phyloP scores from a whole-genome alignment of 2,113 vertebrate genomes.

The Actenoides lindsayi region DNA sequence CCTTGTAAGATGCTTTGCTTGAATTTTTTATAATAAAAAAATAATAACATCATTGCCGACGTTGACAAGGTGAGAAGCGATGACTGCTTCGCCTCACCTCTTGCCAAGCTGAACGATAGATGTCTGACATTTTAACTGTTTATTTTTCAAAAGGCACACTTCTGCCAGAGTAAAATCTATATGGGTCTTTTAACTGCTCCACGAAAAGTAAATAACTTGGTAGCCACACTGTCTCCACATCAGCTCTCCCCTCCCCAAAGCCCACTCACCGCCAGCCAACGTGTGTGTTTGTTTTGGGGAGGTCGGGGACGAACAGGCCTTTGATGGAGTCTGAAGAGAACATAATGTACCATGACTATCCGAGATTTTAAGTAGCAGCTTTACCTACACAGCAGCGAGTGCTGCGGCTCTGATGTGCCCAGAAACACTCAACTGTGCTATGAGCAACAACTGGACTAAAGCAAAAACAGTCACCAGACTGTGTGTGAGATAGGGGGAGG shows the following conservation, averaged over 20 bases:
- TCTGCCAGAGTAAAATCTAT: neutral
- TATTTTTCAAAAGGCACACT: neutral
- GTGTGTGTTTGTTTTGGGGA: neutral
- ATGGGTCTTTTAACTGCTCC: neutral
- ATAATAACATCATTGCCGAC: accelerated
- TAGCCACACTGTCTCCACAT: neutral
- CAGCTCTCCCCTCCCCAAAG: neutral
- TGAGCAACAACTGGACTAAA: accelerated
- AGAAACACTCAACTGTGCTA: neutral
- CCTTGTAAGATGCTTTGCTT: neutral
- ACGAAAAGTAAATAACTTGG: neutral
- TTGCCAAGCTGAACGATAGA: neutral
- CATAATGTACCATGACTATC: accelerated
- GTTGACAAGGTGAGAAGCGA: neutral
- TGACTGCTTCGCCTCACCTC: neutral
- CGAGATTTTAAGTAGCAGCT: neutral
- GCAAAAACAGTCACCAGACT: neutral
- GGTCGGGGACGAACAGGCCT: neutral
- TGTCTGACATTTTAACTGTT: neutral
- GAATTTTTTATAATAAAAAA: neutral
- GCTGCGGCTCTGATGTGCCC: neutral
- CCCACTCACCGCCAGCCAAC: neutral
- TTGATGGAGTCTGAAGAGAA: neutral
- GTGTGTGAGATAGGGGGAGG: accelerated
- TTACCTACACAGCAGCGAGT: accelerated